Evolutionary conservation across 2,113 vertebrate species (phyloP).

Genomic region (Pao palembangensis): DNA sequence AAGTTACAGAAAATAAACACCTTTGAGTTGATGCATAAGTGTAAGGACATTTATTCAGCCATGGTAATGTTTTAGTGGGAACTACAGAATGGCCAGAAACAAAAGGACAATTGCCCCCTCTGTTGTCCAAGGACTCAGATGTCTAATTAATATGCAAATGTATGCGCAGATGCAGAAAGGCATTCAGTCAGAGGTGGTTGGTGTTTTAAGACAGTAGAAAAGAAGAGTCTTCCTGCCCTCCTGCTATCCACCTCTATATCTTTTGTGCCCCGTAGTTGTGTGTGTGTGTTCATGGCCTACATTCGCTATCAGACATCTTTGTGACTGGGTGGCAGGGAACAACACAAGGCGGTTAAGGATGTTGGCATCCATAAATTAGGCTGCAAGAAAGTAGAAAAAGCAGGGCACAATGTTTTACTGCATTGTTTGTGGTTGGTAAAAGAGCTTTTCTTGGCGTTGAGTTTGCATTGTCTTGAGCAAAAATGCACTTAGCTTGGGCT

Average conservation of each 20-base stretch:
- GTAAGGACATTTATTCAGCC: conserved; percentile 37
- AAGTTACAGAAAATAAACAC: too few relatives aligned
- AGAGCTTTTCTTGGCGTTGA: conserved; percentile 33
- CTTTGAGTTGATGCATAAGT: neutral
- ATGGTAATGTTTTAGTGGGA: conserved; percentile 42
- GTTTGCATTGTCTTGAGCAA: conserved; percentile 48
- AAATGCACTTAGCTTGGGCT: conserved; percentile 29
- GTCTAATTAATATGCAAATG: conserved; percentile 66
- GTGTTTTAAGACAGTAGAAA: conserved; percentile 37
- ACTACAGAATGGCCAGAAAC: conserved; percentile 47
- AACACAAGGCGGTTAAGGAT: conserved; percentile 14
- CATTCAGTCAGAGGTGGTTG: conserved; percentile 23
- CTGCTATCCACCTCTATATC: conserved; percentile 22
- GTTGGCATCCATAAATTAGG: conserved; percentile 53
- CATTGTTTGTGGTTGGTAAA: conserved; percentile 23
- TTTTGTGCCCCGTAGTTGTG: conserved; percentile 25
- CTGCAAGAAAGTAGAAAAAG: conserved; percentile 31
- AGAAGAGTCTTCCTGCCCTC: conserved; percentile 28
- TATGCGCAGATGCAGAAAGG: conserved; percentile 31
- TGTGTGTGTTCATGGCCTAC: conserved; percentile 38
- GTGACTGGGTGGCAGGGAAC: conserved; percentile 34
- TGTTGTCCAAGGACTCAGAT: conserved; percentile 63
- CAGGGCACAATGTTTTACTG: conserved; percentile 23
- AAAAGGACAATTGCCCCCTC: conserved; percentile 54
- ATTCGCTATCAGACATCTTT: conserved; percentile 51